A percentile compares a stretch with the other conserved stretches of the same genome.
phyloP scores from a whole-genome alignment of 2,113 vertebrate species.

The Eulemur macaco region DNA sequence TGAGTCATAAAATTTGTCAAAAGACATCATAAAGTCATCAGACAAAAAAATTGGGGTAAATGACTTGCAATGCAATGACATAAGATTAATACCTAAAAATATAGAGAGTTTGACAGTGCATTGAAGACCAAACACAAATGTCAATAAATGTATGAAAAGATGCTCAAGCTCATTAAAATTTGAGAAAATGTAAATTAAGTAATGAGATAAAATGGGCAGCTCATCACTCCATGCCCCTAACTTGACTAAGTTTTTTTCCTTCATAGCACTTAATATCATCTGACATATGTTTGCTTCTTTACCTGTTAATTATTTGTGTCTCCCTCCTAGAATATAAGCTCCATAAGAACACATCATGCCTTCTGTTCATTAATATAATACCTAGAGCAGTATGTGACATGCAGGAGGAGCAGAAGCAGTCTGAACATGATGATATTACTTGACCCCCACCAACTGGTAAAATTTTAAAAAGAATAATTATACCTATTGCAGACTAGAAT shows the following conservation, averaged over 20 bases:
- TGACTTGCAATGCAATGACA: background rate
- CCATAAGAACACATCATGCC: background rate
- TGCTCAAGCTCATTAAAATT: background rate
- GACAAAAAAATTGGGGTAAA: background rate
- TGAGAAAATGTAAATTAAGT: background rate
- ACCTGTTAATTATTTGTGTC: background rate
- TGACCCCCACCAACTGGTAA: background rate
- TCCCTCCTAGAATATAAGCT: background rate
- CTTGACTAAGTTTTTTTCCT: background rate
- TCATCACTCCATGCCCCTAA: background rate
- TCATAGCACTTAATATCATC: background rate
- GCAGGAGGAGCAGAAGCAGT: background rate
- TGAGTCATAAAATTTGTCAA: background rate
- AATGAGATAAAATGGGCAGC: background rate
- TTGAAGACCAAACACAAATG: background rate
- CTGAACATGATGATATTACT: background rate
- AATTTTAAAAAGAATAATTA: background rate
- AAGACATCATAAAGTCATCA: background rate
- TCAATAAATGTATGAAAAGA: background rate
- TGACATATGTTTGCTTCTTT: background rate
- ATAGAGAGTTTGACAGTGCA: background rate
- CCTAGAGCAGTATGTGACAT: background rate
- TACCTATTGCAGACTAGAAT: background rate
- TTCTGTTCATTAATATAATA: background rate
- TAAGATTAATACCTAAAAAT: background rate